Conservation (phyloP, 2,888 invertebrate genomes). For the Cynaeus angustus region DNA sequence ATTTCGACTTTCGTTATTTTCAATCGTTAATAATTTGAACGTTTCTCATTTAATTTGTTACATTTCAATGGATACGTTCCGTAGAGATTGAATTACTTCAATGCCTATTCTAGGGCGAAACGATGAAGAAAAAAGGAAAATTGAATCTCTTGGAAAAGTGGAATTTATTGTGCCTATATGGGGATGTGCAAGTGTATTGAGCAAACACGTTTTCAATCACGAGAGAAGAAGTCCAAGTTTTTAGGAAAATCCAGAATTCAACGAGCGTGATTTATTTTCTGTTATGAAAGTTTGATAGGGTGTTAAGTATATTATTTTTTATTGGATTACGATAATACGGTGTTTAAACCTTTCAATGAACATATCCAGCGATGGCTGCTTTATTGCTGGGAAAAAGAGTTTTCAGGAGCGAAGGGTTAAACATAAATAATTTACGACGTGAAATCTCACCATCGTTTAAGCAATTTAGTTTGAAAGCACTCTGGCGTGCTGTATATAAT, state of each 20-base stretch:
- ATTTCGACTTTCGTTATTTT: too few relatives aligned
- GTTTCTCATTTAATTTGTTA: conserved; percentile 27
- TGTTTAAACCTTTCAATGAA: not conserved
- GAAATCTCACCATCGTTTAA: conserved; percentile 25
- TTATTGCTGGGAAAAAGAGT: not conserved
- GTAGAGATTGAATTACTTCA: conserved; percentile 30
- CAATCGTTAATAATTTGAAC: conserved; percentile 17
- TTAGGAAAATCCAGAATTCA: not conserved
- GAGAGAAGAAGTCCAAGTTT: not conserved
- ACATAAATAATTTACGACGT: conserved; percentile 23
- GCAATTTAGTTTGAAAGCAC: not conserved
- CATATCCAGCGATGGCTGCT: not conserved
- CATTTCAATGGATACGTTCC: conserved; percentile 30
- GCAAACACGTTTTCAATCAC: conserved; percentile 12
- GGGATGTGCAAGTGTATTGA: conserved; percentile 11
- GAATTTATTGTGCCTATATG: conserved; percentile 23
- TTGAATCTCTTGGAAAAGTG: conserved; percentile 28
- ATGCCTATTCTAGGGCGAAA: conserved; percentile 22
- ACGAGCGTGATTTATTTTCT: too few relatives aligned
- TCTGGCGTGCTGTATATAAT: too few relatives aligned
- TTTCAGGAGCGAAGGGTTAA: conserved; percentile 13
- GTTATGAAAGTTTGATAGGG: too few relatives aligned
- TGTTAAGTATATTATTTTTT: too few relatives aligned
- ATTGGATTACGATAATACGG: not conserved
- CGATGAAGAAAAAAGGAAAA: conserved; percentile 18